Percentiles rank a stretch among this genome's conserved stretches.
Conservation (phyloP, 2,797 vertebrate species). For the Morus bassanus region DNA sequence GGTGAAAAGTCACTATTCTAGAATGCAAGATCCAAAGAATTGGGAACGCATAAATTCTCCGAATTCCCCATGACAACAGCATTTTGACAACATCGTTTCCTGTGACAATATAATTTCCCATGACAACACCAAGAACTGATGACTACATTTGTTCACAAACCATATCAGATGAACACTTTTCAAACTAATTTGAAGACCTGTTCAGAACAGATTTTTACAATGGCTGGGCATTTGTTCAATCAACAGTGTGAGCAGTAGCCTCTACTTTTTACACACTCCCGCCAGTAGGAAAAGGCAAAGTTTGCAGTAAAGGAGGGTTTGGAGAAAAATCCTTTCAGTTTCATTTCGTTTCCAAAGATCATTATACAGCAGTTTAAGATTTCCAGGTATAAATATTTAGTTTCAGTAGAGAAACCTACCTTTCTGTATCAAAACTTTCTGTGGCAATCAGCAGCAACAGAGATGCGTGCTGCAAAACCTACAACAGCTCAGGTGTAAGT, state of each 20-base stretch:
- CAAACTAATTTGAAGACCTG: neutral
- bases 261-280: neutral
- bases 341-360: neutral
- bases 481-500: neutral
- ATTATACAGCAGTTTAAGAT: neutral
- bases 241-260: neutral
- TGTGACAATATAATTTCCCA: neutral
- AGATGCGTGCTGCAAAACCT: neutral
- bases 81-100: neutral
- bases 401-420: neutral
- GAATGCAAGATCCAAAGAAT: neutral
- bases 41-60: neutral
- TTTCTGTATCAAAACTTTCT: neutral
- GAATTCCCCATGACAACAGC: neutral
- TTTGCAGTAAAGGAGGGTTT: neutral
- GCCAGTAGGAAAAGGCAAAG: neutral
- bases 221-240: neutral
- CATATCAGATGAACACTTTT: neutral
- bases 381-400: neutral
- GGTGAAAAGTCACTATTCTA: neutral
- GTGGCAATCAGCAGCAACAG: neutral
- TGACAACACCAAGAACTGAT: neutral
- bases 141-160: neutral
- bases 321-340: neutral
- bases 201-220: neutral